phyloP scores from a whole-genome alignment of 1,140 invertebrate genomes.

The Caenorhabditis tropicalis region DNA sequence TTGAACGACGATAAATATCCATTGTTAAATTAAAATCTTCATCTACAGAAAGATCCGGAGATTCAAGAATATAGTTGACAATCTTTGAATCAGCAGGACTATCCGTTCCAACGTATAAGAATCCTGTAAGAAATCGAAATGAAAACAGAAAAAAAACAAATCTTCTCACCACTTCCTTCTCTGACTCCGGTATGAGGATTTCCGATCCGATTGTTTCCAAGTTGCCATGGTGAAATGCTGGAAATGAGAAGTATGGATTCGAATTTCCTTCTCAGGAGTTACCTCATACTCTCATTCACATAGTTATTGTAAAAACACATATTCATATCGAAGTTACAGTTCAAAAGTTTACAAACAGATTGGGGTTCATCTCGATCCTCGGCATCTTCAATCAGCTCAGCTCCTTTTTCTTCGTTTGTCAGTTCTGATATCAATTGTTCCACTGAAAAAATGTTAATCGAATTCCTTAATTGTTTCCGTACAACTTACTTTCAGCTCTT shows the following conservation, averaged over 20 bases:
- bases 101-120: constrained; percentile 53
- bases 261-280: no score
- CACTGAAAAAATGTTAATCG: constrained; percentile 16
- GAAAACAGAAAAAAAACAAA: constrained; percentile 15
- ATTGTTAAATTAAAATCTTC: constrained; percentile 41
- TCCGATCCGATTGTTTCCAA: constrained; percentile 29
- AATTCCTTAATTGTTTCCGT: background rate
- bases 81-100: constrained; percentile 22
- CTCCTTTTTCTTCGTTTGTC: background rate
- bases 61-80: constrained; percentile 46
- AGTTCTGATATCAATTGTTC: constrained; percentile 1
- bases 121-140: constrained; percentile 38
- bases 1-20: constrained; percentile 50
- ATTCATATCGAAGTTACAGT: constrained; percentile 22
- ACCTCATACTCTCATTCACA: constrained; percentile 41
- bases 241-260: background rate
- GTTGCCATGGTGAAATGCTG: constrained; percentile 40
- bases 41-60: constrained; percentile 33
- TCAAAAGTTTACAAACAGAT: constrained; percentile 14
- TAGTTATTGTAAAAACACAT: constrained; percentile 45
- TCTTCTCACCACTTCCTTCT: constrained; percentile 30
- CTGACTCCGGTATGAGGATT: constrained; percentile 48
- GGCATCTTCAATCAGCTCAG: background rate
- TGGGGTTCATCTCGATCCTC: constrained; percentile 10
- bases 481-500: background rate